Evolutionary conservation across 2,888 invertebrate genomes (phyloP).

Genomic region (Tachina lurida): DNA sequence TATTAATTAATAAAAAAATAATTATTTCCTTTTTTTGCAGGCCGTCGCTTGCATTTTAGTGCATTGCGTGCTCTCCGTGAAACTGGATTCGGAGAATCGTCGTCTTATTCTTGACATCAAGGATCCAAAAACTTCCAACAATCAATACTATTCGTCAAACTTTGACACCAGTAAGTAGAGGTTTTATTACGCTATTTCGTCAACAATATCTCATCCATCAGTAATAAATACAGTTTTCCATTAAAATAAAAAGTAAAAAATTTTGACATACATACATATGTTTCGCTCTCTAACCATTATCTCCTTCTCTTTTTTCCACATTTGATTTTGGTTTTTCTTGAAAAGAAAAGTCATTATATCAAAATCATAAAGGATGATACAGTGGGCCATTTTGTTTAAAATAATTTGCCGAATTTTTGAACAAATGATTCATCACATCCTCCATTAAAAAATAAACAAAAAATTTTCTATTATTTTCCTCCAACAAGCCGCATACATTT

Average conservation of each 20-base stretch:
- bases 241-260: slow-evolving; percentile 46
- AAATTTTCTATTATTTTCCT: slow-evolving; percentile 6
- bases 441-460: slow-evolving; percentile 6
- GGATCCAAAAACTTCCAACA: slow-evolving; percentile 88
- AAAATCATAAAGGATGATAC: slow-evolving; percentile 18
- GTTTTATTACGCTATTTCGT: slow-evolving; percentile 54
- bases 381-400: slow-evolving; percentile 36
- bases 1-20: not conserved
- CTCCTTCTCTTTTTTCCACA: slow-evolving; percentile 28
- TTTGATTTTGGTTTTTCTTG: not conserved
- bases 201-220: slow-evolving; percentile 20
- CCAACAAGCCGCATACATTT: not conserved
- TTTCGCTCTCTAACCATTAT: slow-evolving; percentile 40
- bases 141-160: slow-evolving; percentile 90
- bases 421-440: slow-evolving; percentile 20
- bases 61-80: slow-evolving; percentile 81
- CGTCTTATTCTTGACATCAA: slow-evolving; percentile 89
- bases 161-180: slow-evolving; percentile 88
- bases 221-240: slow-evolving; percentile 52
- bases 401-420: slow-evolving; percentile 13
- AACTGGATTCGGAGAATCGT: slow-evolving; percentile 83
- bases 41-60: slow-evolving; percentile 83
- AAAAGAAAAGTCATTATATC: not conserved
- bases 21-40: slow-evolving; percentile 75
- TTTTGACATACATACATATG: slow-evolving; percentile 39